A percentile compares a stretch with the other conserved stretches of the same genome.
These are phyloP conservation scores for Gallinago paraguaiae DNA, from an alignment of 2,113 vertebrate genomes.

Conservation along the genomic window DNA sequence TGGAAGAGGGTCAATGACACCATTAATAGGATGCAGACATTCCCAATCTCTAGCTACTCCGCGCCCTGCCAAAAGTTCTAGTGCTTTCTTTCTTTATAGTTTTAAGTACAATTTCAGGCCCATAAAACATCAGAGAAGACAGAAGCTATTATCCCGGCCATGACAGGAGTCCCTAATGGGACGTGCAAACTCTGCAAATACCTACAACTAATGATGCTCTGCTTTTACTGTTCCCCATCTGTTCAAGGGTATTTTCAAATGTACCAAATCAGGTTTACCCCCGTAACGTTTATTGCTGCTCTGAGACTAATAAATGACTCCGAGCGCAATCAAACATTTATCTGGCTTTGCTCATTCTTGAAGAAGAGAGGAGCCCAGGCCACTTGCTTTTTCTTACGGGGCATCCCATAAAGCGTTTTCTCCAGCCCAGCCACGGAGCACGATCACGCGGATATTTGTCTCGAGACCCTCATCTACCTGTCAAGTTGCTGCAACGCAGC, in stretches of 20 bases:
- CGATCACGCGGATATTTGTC: accelerated
- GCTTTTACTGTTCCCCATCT: slow-evolving; percentile 17
- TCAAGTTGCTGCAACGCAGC: neutral
- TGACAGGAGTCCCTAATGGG: neutral
- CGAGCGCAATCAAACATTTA: neutral
- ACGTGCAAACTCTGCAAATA: neutral
- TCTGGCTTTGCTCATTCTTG: slow-evolving; percentile 2
- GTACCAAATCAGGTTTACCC: neutral
- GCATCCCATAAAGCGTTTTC: neutral
- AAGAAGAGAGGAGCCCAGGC: neutral
- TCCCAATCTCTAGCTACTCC: neutral
- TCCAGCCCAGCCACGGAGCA: neutral
- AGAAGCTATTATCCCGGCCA: neutral
- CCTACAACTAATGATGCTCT: neutral
- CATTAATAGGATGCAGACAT: slow-evolving; percentile 46
- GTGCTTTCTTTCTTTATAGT: neutral
- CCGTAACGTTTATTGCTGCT: neutral
- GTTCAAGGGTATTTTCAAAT: neutral
- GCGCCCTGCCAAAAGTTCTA: slow-evolving; percentile 35
- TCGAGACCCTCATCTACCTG: neutral
- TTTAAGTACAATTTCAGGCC: slow-evolving; percentile 2
- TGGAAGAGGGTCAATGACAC: slow-evolving; percentile 40
- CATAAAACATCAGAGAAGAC: slow-evolving; percentile 36
- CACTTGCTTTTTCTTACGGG: neutral
- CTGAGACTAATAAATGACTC: neutral